Percentiles rank a stretch among this genome's conserved stretches.
Conservation (phyloP, 2,797 vertebrate species). For the Emydoidea blandingii region DNA sequence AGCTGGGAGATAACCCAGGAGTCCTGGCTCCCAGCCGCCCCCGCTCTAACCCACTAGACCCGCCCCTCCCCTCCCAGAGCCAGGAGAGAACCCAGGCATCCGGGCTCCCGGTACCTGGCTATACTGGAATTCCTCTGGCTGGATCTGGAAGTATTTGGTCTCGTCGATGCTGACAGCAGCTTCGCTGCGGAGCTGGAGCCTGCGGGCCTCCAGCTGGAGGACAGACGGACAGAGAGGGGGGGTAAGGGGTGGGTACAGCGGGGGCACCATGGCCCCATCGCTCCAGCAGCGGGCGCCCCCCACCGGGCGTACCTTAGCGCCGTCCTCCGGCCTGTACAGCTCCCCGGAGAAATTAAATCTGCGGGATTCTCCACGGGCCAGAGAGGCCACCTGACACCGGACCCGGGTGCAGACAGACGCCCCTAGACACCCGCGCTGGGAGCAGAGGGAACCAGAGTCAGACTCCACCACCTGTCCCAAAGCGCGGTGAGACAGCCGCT, state of each 20-base stretch:
- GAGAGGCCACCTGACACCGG: background rate
- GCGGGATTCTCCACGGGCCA: background rate
- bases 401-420: background rate
- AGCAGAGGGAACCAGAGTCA: background rate
- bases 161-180: background rate
- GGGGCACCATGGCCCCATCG: too few relatives aligned
- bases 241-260: background rate
- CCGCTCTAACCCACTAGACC: too few relatives aligned
- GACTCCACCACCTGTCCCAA: background rate
- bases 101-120: background rate
- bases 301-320: background rate
- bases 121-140: background rate
- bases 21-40: too few relatives aligned
- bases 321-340: background rate
- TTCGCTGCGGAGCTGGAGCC: background rate
- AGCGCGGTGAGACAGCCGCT: fast-evolving
- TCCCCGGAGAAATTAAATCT: background rate
- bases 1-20: too few relatives aligned
- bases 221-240: background rate
- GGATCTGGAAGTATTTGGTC: slow-evolving; percentile 13
- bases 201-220: background rate
- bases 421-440: background rate
- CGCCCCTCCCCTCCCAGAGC: too few relatives aligned
- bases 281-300: background rate
- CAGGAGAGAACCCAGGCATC: background rate